Conservation (phyloP, 2,888 invertebrate genomes). For the Teinopalpus imperialis region DNA sequence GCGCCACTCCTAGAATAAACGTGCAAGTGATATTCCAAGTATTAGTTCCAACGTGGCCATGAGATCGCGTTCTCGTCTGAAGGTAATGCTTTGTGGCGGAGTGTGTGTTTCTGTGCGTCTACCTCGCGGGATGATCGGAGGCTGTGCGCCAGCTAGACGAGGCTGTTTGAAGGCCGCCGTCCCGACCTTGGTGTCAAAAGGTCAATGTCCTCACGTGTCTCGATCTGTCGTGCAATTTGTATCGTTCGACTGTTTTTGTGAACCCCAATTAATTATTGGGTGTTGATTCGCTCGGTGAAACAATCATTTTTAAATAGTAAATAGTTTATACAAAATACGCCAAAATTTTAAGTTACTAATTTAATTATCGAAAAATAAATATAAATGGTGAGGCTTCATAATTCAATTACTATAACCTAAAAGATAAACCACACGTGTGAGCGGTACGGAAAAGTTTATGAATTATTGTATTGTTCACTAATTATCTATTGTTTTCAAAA, state of each 20-base stretch:
- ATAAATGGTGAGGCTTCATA: conserved; percentile 1
- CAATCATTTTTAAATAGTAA: background rate
- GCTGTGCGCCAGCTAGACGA: conserved; percentile 46
- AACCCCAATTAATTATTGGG: background rate
- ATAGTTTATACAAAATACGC: background rate
- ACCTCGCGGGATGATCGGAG: conserved; percentile 56
- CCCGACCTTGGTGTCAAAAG: conserved; percentile 78
- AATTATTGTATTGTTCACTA: too few species aligned
- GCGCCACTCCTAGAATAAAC: conserved; percentile 43
- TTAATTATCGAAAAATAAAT: conserved; percentile 1
- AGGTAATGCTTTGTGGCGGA: conserved; percentile 61
- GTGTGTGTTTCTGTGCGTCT: conserved; percentile 55
- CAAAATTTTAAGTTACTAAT: background rate
- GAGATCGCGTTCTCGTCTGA: conserved; percentile 66
- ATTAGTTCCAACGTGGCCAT: conserved; percentile 69
- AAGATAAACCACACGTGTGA: background rate
- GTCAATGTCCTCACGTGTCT: conserved; percentile 74
- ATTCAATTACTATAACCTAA: background rate
- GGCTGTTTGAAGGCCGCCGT: conserved; percentile 78
- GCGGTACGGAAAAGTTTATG: too few species aligned
- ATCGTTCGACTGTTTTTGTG: conserved; percentile 13
- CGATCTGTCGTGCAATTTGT: conserved; percentile 30
- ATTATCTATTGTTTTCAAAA: too few species aligned
- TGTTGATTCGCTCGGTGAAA: background rate
- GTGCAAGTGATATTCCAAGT: conserved; percentile 51